Evolutionary conservation across 2,797 vertebrate species (phyloP).

Genomic region (Crossoptilon crossoptilon): DNA sequence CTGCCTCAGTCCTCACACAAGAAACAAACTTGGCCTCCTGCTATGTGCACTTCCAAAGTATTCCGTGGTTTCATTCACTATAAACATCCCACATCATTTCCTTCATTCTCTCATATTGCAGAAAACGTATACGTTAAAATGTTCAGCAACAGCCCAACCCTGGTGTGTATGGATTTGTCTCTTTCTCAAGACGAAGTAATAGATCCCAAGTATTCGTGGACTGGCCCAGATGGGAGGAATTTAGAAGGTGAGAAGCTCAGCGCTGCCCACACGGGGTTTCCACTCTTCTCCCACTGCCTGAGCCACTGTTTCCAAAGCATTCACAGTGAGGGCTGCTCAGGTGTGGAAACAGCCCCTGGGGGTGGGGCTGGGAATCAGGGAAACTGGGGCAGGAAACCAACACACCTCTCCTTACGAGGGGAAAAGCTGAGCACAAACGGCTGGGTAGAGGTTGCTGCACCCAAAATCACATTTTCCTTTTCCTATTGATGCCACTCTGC

Average conservation of each 20-base stretch:
- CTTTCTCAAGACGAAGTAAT: constrained; percentile 73
- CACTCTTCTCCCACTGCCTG: not conserved
- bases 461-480: not conserved
- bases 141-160: constrained; percentile 72
- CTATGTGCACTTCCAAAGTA: too few relatives aligned
- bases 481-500: not conserved
- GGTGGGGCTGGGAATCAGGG: not conserved
- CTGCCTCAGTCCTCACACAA: not conserved
- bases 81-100: not conserved
- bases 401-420: not conserved
- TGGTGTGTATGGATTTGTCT: constrained; percentile 78
- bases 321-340: not conserved
- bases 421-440: not conserved
- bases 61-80: not conserved
- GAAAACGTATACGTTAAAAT: constrained; percentile 79
- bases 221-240: constrained; percentile 76
- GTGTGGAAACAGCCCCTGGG: not conserved
- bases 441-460: not conserved
- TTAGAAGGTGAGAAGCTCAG: constrained; percentile 73
- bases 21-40: not conserved
- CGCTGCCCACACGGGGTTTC: not conserved
- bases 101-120: constrained; percentile 50
- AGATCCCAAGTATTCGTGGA: constrained; percentile 79
- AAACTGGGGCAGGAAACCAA: not conserved
- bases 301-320: not conserved